These are phyloP conservation scores for Agriopis marginaria DNA, from an alignment of 2,888 invertebrate genomes.

Conservation along the genomic window DNA sequence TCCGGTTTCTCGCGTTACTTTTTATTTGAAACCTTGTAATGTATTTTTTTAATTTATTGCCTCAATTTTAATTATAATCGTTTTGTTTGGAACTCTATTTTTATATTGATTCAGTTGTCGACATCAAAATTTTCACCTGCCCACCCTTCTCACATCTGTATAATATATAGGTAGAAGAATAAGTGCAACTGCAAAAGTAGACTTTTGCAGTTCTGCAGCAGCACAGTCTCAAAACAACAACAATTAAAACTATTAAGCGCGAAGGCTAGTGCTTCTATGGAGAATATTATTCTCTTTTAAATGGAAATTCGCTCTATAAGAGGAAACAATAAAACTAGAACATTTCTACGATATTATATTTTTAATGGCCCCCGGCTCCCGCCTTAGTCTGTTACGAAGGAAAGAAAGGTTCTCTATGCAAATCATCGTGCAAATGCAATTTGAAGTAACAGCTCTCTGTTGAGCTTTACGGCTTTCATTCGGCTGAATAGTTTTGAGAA, in stretches of 20 bases:
- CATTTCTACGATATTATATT: constrained; percentile 40
- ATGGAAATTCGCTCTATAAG: constrained; percentile 21
- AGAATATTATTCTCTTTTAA: constrained; percentile 23
- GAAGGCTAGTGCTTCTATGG: constrained; percentile 4
- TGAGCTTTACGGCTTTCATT: constrained; percentile 44
- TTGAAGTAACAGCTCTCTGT: constrained; percentile 71
- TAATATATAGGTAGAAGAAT: too few relatives aligned
- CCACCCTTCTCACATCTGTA: too few relatives aligned
- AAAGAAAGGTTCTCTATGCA: constrained; percentile 65
- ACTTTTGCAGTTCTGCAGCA: too few relatives aligned
- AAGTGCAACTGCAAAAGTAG: too few relatives aligned
- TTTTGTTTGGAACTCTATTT: too few relatives aligned
- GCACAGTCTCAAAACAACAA: neutral
- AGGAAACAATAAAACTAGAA: constrained; percentile 37
- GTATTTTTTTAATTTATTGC: neutral
- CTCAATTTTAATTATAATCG: too few relatives aligned
- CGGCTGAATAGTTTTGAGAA: constrained; percentile 17
- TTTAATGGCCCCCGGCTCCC: constrained; percentile 55
- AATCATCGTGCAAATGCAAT: constrained; percentile 84
- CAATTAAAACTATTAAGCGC: constrained; percentile 11
- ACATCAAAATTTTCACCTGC: too few relatives aligned
- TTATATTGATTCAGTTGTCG: too few relatives aligned
- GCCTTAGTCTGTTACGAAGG: constrained; percentile 48
- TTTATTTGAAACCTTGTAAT: too few relatives aligned
- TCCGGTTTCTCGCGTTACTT: too few relatives aligned